These are phyloP conservation scores for Cinara cedri DNA, from an alignment of 2,888 invertebrate species.

Conservation along the genomic window DNA sequence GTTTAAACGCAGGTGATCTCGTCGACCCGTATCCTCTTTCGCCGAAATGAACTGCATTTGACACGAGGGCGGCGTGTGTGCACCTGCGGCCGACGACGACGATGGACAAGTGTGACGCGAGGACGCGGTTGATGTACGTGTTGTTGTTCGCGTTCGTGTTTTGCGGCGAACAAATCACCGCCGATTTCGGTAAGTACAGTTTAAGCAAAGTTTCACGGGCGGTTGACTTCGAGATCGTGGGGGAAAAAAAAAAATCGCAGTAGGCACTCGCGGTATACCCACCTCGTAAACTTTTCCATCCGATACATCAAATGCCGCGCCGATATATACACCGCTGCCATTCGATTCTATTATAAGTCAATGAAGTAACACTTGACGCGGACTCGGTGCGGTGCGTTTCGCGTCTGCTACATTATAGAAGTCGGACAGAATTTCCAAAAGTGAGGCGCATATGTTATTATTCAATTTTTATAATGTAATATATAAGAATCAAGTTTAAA, in stretches of 20 bases:
- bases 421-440: no score
- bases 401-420: no score
- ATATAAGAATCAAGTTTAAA: constrained; percentile 8
- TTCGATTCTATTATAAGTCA: constrained; percentile 15
- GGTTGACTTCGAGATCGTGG: background rate
- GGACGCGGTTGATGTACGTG: constrained; percentile 20
- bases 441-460: no score
- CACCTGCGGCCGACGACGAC: background rate
- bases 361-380: constrained; percentile 4
- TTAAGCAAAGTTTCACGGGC: background rate
- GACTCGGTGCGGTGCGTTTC: no score
- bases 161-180: constrained; percentile 29
- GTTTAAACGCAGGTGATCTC: constrained; percentile 1
- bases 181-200: constrained; percentile 39
- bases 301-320: background rate
- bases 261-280: no score
- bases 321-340: background rate
- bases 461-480: no score
- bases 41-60: constrained; percentile 22
- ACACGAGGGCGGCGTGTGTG: background rate
- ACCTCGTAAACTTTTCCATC: background rate
- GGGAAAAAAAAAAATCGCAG: no score
- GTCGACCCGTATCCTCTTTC: background rate
- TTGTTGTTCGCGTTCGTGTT: constrained; percentile 30
- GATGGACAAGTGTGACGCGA: constrained; percentile 16